Base-by-base conservation (phyloP, 2,797 vertebrate species). In the Danio choprae region DNA sequence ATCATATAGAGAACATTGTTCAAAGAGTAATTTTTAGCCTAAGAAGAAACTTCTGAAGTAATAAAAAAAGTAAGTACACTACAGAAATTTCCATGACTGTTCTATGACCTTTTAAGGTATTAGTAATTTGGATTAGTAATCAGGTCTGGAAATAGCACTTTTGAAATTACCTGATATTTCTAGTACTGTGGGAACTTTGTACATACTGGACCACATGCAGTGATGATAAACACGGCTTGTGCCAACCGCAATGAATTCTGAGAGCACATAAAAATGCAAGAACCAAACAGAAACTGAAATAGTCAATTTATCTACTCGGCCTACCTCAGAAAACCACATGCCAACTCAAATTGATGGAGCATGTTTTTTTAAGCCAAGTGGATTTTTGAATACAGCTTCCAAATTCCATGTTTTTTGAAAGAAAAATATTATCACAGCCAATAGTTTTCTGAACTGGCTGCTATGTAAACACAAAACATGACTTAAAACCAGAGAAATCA, bases 401-500 rank as follows among this genome's bases (percentile, higher is more conserved):
- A 20, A 64, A 38, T 69, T 51, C 29, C 9, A 38, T 60, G 9
- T 8, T 7, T 38, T 69, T 40, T 69, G 3, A 9, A 18, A 16
- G 9, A 38, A 7, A 40, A 69, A n/a, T 51, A 38, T 36, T 68
- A 16, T 3, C 22, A n/a, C 22, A 29, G 8, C 44, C 29, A 36
- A 68, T 36, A 16, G 5, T 16, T 48, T 48, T 36, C 3, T 4
- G 29, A 29, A 29, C 29, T 29, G 29, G 29, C 29, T 29, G 29
- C 29, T 29, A 29, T 29, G 29, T 29, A 29, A 29, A 29, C 29
- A 29, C 29, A 29, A 29, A 63, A 48, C 38, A 51, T 69, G 5
- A 38, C 58, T 20, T 36, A 38, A 41, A 75, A 55, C 15, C 7
- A 76, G 48, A 16, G 1, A 20, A 18, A 8, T 59, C 40, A 88